A percentile compares a stretch with the other conserved stretches of the same genome.
These are phyloP conservation scores for Cyrtonyx montezumae DNA, from an alignment of 2,113 vertebrate genomes.

Conservation along the genomic window DNA sequence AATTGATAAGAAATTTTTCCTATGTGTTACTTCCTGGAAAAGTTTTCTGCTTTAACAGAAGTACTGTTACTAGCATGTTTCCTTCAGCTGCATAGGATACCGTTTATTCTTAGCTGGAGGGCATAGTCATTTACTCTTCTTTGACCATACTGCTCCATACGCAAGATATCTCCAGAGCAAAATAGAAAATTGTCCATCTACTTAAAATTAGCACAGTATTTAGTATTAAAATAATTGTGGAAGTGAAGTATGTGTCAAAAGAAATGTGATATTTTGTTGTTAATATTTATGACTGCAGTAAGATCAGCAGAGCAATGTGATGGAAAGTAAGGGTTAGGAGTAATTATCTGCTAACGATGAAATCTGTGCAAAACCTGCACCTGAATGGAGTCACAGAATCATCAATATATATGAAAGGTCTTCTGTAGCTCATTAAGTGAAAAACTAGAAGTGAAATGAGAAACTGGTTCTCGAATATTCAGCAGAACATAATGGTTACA, in stretches of 20 bases:
- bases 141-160: not conserved
- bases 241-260: not conserved
- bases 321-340: not conserved
- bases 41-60: not conserved
- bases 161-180: not conserved
- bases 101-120: constrained; percentile 7
- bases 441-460: not conserved
- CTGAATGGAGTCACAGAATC: not conserved
- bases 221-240: not conserved
- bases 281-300: not conserved
- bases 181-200: not conserved
- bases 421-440: constrained; percentile 30
- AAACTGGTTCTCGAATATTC: not conserved
- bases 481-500: not conserved
- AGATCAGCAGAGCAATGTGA: not conserved
- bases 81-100: not conserved
- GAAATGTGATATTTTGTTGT: not conserved
- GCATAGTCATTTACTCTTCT: not conserved
- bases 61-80: not conserved
- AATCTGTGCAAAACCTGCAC: constrained; percentile 7
- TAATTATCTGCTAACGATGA: constrained; percentile 33
- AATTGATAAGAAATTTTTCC: not conserved
- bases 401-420: not conserved
- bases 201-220: not conserved
- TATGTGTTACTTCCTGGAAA: not conserved